Conservation (phyloP, 1,140 invertebrate genomes). For the Ruditapes philippinarum region DNA sequence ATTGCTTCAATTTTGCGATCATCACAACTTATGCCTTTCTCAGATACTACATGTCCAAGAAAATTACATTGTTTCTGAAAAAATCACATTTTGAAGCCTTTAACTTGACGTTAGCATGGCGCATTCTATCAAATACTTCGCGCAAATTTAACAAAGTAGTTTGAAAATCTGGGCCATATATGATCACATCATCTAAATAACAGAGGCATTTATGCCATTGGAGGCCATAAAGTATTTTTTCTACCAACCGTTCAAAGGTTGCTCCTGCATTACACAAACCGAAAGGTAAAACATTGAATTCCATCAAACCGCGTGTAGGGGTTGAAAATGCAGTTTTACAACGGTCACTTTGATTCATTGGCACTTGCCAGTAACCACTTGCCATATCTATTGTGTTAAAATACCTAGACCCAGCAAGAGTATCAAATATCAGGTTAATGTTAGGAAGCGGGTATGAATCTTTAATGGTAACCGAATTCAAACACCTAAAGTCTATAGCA, state of each 20-base stretch:
- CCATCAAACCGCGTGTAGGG: background rate
- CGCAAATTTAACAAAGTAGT: background rate
- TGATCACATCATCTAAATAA: constrained; percentile 22
- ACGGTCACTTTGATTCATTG: too few relatives aligned
- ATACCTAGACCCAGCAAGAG: too few relatives aligned
- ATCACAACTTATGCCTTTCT: too few relatives aligned
- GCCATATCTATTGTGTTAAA: too few relatives aligned
- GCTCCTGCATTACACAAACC: background rate
- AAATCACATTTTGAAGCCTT: background rate
- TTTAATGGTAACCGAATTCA: background rate
- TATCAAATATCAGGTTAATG: background rate
- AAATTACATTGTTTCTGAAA: background rate
- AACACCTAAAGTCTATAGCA: background rate
- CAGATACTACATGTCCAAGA: background rate
- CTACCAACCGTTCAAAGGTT: background rate
- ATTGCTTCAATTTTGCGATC: too few relatives aligned
- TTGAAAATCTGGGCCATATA: background rate
- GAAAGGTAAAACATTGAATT: constrained; percentile 1
- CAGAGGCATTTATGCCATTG: background rate
- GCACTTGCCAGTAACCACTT: too few relatives aligned
- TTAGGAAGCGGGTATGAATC: constrained; percentile 20
- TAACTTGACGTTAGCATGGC: background rate
- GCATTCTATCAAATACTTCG: background rate
- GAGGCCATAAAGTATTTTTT: background rate
- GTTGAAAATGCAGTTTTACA: too few relatives aligned